Percentiles rank a stretch among this genome's conserved stretches.
phyloP scores from a whole-genome alignment of 2,797 vertebrate species.

The Onychomys arenicola region DNA sequence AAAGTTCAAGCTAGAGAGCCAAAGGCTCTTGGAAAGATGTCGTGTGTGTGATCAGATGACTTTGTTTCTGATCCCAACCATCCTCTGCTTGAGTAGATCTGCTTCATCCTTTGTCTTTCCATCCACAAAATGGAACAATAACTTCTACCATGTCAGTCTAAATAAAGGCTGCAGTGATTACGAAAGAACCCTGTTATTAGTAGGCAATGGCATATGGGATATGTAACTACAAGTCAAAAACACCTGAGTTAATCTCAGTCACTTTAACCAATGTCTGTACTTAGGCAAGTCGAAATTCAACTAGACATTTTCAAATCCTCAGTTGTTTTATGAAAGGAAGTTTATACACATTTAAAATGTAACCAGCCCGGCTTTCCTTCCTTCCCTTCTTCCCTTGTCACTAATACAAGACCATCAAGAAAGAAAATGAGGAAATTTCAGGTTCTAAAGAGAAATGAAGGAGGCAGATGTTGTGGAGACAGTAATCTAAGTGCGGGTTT shows the following conservation, averaged over 20 bases:
- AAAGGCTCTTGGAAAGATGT: neutral
- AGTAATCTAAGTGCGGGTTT: constrained; percentile 36
- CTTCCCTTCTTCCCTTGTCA: constrained; percentile 21
- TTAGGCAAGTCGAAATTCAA: constrained; percentile 17
- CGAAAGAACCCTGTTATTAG: neutral
- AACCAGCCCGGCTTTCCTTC: neutral
- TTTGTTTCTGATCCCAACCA: neutral
- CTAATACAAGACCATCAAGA: neutral
- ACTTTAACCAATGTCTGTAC: neutral
- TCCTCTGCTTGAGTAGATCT: neutral
- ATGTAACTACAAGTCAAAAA: neutral
- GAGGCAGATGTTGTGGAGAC: neutral
- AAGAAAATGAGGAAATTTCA: constrained; percentile 56
- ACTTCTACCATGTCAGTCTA: neutral
- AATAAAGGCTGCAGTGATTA: neutral
- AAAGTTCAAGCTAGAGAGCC: accelerated
- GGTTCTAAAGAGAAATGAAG: constrained; percentile 5
- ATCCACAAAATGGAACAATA: neutral
- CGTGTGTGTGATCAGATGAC: neutral
- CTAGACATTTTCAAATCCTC: constrained; percentile 5
- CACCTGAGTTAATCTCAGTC: neutral
- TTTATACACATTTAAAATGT: constrained; percentile 33
- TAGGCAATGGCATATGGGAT: neutral
- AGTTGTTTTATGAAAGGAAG: constrained; percentile 27
- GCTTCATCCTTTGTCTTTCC: neutral